These are phyloP conservation scores for Eidolon dupreanum DNA, from an alignment of 2,797 vertebrate species.

Conservation along the genomic window DNA sequence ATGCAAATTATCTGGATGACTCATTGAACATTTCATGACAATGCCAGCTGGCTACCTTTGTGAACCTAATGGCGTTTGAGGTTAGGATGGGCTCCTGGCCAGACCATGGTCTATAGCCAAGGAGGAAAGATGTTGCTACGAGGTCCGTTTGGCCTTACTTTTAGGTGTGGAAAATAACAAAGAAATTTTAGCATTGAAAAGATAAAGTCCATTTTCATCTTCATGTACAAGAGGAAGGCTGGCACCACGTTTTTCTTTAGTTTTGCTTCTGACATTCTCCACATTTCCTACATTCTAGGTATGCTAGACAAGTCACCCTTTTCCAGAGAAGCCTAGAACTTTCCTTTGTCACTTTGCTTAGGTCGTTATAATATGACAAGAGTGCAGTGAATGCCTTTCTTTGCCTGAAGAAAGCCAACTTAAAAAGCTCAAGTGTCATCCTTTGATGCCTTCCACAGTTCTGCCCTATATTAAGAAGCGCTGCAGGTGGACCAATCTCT, in stretches of 20 bases:
- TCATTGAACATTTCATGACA: neutral
- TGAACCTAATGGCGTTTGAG: conserved; percentile 1
- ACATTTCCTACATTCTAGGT: neutral
- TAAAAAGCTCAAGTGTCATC: neutral
- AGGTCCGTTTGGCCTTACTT: neutral
- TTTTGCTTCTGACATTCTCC: conserved; percentile 38
- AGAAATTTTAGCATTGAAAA: conserved; percentile 1
- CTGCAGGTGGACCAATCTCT: neutral
- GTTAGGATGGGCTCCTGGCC: neutral
- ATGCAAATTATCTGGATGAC: neutral
- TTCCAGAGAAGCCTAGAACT: neutral
- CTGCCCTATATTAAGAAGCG: neutral
- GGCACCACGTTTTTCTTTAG: neutral
- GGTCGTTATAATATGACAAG: neutral
- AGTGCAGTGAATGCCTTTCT: neutral
- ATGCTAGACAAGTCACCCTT: neutral
- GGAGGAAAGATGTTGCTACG: neutral
- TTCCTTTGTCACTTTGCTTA: conserved; percentile 9
- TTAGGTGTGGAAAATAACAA: neutral
- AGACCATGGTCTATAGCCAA: neutral
- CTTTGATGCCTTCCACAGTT: neutral
- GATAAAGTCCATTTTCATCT: conserved; percentile 27
- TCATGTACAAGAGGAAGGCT: neutral
- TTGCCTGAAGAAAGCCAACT: neutral
- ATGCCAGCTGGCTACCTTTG: neutral